Evolutionary conservation across 1,140 invertebrate genomes (phyloP).

Genomic region (Physella acuta): DNA sequence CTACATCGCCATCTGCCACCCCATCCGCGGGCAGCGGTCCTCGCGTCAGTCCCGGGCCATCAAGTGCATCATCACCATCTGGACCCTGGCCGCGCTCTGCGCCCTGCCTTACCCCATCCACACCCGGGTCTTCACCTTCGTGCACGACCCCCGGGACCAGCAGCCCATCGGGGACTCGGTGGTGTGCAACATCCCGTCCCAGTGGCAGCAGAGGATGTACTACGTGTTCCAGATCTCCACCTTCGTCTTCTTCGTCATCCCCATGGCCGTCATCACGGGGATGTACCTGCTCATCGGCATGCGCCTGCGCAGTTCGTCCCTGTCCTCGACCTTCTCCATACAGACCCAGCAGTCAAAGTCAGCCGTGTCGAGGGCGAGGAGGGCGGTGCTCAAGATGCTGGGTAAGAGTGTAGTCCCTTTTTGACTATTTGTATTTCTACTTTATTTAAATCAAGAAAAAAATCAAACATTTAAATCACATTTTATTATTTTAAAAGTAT

Average conservation of each 20-base stretch:
- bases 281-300: conserved; percentile 59
- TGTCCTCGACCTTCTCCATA: conserved; percentile 26
- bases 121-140: conserved; percentile 47
- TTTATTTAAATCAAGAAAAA: background rate
- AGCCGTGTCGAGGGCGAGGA: conserved; percentile 36
- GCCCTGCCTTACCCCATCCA: conserved; percentile 70
- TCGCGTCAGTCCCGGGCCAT: conserved; percentile 77
- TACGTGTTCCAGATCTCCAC: conserved; percentile 57
- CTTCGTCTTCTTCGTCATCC: conserved; percentile 60
- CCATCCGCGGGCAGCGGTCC: conserved; percentile 83
- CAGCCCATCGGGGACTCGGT: conserved; percentile 44
- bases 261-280: conserved; percentile 59
- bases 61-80: conserved; percentile 77
- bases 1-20: conserved; percentile 92
- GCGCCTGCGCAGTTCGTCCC: conserved; percentile 42
- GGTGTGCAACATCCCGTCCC: conserved; percentile 52
- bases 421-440: background rate
- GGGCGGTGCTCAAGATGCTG: conserved; percentile 53
- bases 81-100: conserved; percentile 75
- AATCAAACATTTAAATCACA: background rate
- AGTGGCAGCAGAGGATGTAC: conserved; percentile 44
- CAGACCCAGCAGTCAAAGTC: conserved; percentile 32
- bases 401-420: conserved; percentile 37
- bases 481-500: background rate
- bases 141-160: conserved; percentile 31